phyloP scores from a whole-genome alignment of 2,888 invertebrate genomes.

The Stratiomys singularior region DNA sequence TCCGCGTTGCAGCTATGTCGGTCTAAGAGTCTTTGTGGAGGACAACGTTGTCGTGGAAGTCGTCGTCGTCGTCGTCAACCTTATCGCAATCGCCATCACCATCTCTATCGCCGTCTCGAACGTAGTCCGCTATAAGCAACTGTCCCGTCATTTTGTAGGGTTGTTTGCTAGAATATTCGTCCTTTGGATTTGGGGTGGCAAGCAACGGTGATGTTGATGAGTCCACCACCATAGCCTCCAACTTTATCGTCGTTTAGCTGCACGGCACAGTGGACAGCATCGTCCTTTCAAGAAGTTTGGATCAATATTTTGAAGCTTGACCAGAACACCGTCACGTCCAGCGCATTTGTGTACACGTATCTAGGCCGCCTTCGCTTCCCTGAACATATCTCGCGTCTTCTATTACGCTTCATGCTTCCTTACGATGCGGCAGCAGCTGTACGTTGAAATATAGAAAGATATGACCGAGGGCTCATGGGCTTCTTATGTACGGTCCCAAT shows the following conservation, averaged over 20 bases:
- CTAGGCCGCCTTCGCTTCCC: constrained; percentile 13
- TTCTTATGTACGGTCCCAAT: constrained; percentile 48
- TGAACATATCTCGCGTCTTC: constrained; percentile 12
- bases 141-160: constrained; percentile 21
- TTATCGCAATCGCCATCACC: constrained; percentile 42
- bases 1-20: constrained; percentile 7
- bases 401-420: constrained; percentile 31
- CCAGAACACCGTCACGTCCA: constrained; percentile 54
- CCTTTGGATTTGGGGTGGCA: constrained; percentile 1
- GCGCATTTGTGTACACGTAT: constrained; percentile 52
- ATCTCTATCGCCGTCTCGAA: constrained; percentile 35
- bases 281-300: constrained; percentile 53
- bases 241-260: constrained; percentile 28
- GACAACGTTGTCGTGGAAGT: constrained; percentile 29
- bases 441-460: constrained; percentile 41
- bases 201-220: constrained; percentile 20
- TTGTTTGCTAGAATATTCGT: constrained; percentile 32
- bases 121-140: constrained; percentile 29
- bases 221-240: constrained; percentile 18
- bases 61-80: constrained; percentile 21
- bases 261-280: constrained; percentile 47
- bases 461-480: constrained; percentile 44
- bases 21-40: constrained; percentile 34
- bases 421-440: constrained; percentile 23
- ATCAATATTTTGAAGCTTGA: constrained; percentile 54